Evolutionary conservation across 1,140 invertebrate species (phyloP).

Genomic region (Apis laboriosa): DNA sequence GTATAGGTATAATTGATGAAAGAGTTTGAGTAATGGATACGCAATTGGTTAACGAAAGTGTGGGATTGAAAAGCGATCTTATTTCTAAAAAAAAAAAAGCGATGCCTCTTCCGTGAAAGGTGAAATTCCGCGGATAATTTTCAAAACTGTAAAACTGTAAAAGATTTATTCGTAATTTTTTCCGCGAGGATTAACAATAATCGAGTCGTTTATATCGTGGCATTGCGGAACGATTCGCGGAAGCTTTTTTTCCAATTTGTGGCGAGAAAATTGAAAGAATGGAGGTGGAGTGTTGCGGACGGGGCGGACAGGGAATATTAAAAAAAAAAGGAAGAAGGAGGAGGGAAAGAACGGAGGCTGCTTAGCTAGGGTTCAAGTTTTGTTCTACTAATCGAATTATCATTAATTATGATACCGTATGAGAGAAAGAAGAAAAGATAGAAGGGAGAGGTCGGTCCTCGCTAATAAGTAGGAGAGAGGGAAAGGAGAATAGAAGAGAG

Average conservation of each 20-base stretch:
- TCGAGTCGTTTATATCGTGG: not conserved
- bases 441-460: slow-evolving; percentile 54
- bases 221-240: not conserved
- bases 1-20: not conserved
- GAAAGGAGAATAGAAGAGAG: not conserved
- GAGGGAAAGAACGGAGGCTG: slow-evolving; percentile 52
- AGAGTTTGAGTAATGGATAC: not conserved
- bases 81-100: too few species aligned
- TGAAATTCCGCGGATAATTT: too few species aligned
- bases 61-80: too few species aligned
- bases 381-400: slow-evolving; percentile 78
- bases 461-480: slow-evolving; percentile 64
- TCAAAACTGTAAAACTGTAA: too few species aligned
- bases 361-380: slow-evolving; percentile 63
- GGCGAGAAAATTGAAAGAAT: slow-evolving; percentile 27
- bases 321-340: not conserved
- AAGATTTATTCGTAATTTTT: not conserved
- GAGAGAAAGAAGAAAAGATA: slow-evolving; percentile 49
- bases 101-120: too few species aligned
- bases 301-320: not conserved
- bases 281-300: not conserved
- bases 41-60: not conserved
- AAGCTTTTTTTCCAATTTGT: not conserved
- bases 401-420: slow-evolving; percentile 73
- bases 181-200: not conserved